phyloP scores from a whole-genome alignment of 2,797 vertebrate species.

The Peromyscus eremicus region DNA sequence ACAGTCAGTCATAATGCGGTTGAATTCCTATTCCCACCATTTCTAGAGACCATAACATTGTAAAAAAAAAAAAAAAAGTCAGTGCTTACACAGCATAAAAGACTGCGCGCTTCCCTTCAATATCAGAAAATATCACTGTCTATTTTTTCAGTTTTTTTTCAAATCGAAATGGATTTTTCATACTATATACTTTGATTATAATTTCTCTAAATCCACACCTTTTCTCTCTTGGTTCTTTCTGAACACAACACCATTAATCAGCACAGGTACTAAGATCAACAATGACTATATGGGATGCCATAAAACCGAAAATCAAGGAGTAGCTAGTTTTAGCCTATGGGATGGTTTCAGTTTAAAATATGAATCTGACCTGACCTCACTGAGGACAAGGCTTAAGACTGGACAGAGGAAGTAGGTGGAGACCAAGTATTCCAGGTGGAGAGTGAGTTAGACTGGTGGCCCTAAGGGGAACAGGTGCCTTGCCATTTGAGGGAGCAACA shows the following conservation, averaged over 20 bases:
- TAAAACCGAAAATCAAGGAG: background rate
- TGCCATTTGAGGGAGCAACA: background rate
- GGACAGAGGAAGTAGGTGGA: background rate
- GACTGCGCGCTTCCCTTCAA: background rate
- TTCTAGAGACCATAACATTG: background rate
- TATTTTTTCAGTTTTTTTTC: background rate
- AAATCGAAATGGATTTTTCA: background rate
- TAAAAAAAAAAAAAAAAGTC: background rate
- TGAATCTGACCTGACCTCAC: background rate
- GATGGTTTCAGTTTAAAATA: background rate
- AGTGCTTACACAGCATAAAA: background rate
- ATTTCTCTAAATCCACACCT: background rate
- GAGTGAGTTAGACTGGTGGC: background rate
- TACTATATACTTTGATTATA: background rate
- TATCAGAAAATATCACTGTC: background rate
- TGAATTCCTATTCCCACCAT: rapidly evolving
- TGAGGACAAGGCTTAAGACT: background rate
- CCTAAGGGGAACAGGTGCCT: background rate
- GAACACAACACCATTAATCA: background rate
- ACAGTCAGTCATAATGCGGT: rapidly evolving
- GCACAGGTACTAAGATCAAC: background rate
- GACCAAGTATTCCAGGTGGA: background rate
- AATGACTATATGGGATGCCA: background rate
- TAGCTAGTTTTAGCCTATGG: background rate
- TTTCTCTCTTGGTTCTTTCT: background rate